Evolutionary conservation across 1,140 invertebrate species (phyloP).

Genomic region (Pygmarrhopalites habei): DNA sequence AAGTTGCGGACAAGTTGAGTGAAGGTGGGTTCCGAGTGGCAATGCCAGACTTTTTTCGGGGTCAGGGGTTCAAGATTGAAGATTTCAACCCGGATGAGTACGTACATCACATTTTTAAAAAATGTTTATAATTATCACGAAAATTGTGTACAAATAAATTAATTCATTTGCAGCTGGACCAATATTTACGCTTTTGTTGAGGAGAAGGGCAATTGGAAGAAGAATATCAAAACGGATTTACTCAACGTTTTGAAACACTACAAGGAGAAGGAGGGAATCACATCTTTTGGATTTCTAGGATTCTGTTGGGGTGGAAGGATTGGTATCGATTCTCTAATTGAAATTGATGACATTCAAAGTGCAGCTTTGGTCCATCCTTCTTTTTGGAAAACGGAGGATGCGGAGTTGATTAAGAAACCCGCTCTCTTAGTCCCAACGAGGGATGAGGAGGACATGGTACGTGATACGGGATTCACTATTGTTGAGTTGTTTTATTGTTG

Average conservation of each 20-base stretch:
- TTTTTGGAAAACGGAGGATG: conserved; percentile 14
- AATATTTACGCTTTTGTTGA: conserved; percentile 6
- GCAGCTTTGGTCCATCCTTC: conserved; percentile 30
- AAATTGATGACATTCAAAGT: conserved; percentile 17
- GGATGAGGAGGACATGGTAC: conserved; percentile 32
- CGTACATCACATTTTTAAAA: no score
- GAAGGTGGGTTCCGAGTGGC: conserved; percentile 18
- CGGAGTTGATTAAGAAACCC: conserved; percentile 14
- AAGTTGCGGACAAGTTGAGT: conserved; percentile 24
- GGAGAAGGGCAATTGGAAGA: conserved; percentile 11
- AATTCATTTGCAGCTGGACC: conserved; percentile 11
- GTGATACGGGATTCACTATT: not conserved
- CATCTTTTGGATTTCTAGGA: conserved; percentile 29
- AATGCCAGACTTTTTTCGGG: conserved; percentile 32
- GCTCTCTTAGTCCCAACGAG: conserved; percentile 14
- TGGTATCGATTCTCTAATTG: not conserved
- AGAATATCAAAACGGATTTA: conserved; percentile 16
- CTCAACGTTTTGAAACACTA: conserved; percentile 21
- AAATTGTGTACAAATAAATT: no score
- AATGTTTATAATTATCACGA: no score
- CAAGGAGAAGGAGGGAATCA: conserved; percentile 3
- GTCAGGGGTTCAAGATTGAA: conserved; percentile 12
- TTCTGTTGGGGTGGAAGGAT: conserved; percentile 36
- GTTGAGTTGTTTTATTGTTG: not conserved
- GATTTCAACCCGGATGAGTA: conserved; percentile 27